These are phyloP conservation scores for Cacoxenus indagator DNA, from an alignment of 2,888 invertebrate species.

Conservation along the genomic window DNA sequence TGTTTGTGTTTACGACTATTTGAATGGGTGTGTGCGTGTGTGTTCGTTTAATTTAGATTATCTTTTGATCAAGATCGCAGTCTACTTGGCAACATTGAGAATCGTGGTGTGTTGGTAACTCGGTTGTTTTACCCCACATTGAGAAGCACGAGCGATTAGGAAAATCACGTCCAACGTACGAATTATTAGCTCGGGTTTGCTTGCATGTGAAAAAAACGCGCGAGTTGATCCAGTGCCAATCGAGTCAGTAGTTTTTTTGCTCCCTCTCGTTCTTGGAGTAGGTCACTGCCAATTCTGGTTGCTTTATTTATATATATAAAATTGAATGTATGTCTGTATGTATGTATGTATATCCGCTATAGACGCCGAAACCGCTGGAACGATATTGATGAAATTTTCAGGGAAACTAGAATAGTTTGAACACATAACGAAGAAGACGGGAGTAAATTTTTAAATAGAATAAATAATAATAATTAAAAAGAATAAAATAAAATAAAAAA, in stretches of 20 bases:
- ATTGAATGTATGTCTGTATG: too few species aligned
- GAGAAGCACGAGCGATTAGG: slow-evolving; percentile 7
- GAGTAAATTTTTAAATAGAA: too few species aligned
- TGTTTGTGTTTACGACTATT: neutral
- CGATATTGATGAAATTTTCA: too few species aligned
- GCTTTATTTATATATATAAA: too few species aligned
- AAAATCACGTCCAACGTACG: slow-evolving; percentile 2
- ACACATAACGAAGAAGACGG: too few species aligned
- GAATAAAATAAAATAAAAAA: too few species aligned
- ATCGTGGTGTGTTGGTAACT: slow-evolving; percentile 36
- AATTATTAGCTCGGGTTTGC: neutral
- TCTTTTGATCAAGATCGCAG: slow-evolving; percentile 52
- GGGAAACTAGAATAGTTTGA: too few species aligned
- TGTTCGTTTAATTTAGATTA: slow-evolving; percentile 20
- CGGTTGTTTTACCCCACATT: slow-evolving; percentile 27
- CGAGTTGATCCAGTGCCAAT: neutral
- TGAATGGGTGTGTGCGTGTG: neutral
- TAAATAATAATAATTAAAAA: too few species aligned
- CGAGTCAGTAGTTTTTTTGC: neutral
- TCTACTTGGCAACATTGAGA: slow-evolving; percentile 48
- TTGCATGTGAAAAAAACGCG: neutral
- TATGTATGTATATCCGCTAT: too few species aligned
- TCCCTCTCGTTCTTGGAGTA: slow-evolving; percentile 1
- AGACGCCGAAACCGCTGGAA: too few species aligned
- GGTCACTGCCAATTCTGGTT: neutral